Evolutionary conservation across 2,797 vertebrate genomes (phyloP).

Genomic region (Enteromius mattozi): DNA sequence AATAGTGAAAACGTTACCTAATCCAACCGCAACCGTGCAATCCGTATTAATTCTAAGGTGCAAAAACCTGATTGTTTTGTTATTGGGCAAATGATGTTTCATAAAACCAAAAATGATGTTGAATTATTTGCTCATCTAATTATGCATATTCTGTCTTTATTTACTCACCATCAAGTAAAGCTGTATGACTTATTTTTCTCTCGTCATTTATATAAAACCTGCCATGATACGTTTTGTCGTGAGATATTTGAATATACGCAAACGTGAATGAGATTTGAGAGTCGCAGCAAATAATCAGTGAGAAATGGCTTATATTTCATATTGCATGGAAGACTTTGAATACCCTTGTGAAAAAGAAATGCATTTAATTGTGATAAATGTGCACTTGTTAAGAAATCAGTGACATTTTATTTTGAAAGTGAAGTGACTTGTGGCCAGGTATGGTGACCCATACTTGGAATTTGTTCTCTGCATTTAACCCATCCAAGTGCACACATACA

Average conservation of each 20-base stretch:
- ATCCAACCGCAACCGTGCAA: neutral
- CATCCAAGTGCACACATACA: too few species aligned
- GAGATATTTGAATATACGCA: neutral
- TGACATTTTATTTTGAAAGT: too few species aligned
- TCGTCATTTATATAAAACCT: neutral
- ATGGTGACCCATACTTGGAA: too few species aligned
- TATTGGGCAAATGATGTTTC: neutral
- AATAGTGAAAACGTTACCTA: constrained; percentile 17
- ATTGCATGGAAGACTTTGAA: neutral
- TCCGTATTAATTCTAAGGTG: constrained; percentile 28
- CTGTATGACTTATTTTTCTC: neutral
- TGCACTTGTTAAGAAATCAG: neutral
- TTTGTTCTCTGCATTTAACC: too few species aligned
- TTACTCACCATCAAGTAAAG: neutral
- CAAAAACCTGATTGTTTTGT: constrained; percentile 4
- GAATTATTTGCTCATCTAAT: neutral
- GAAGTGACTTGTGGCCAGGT: too few species aligned
- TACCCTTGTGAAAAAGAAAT: neutral
- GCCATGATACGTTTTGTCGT: neutral
- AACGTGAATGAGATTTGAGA: neutral
- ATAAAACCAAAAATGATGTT: neutral
- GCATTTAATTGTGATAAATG: neutral
- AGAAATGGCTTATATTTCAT: neutral
- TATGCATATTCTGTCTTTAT: neutral
- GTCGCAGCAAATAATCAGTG: neutral